Conservation (phyloP, 1,140 invertebrate genomes). For the Lepidurus arcticus region DNA sequence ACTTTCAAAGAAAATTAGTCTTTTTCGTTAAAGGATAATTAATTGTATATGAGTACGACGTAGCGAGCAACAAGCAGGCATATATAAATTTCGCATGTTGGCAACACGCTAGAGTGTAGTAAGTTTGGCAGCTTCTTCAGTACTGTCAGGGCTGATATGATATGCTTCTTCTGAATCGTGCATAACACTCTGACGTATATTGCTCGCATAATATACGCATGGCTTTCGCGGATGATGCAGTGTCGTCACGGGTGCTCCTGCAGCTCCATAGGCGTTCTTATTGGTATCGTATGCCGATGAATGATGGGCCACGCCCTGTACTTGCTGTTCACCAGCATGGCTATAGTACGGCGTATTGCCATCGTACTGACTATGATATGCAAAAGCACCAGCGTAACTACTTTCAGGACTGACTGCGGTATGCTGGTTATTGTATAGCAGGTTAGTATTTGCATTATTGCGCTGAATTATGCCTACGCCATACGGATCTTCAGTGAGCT, state of each 20-base stretch:
- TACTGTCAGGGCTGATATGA: background rate
- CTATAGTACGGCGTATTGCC: background rate
- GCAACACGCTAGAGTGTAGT: background rate
- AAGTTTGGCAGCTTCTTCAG: conserved; percentile 14
- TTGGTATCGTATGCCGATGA: background rate
- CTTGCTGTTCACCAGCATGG: background rate
- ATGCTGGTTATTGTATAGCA: background rate
- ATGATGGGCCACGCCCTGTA: background rate
- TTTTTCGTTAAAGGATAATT: background rate
- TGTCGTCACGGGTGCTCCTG: background rate
- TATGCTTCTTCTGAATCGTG: background rate
- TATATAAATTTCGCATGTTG: background rate
- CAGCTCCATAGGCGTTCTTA: background rate
- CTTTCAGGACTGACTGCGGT: background rate
- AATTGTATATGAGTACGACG: background rate
- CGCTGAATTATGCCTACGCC: background rate
- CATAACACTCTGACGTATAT: background rate
- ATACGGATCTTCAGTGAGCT: background rate
- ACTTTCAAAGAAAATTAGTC: no score
- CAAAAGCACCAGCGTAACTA: background rate
- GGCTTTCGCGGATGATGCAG: background rate
- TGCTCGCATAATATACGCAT: background rate
- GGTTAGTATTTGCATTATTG: background rate
- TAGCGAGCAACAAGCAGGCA: background rate
- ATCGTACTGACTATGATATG: background rate